Percentiles rank a stretch among this genome's conserved stretches.
Conservation (phyloP, 2,113 vertebrate genomes). For the Paramormyrops kingsleyae region DNA sequence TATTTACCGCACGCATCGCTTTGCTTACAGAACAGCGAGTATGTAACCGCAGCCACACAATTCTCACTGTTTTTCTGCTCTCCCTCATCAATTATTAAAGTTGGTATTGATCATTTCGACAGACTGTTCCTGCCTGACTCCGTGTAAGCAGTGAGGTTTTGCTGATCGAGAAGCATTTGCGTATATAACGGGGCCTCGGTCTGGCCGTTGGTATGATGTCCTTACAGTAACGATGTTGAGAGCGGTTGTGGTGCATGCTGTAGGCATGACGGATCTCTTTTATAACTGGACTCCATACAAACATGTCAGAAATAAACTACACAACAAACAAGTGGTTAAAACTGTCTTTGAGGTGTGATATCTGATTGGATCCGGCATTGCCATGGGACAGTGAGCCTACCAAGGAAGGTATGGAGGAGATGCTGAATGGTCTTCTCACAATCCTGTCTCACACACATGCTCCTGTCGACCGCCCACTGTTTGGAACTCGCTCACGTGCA, state of each 20-base stretch:
- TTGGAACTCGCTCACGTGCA: not conserved
- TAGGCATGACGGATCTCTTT: not conserved
- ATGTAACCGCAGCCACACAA: slow-evolving; percentile 58
- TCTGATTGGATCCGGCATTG: not conserved
- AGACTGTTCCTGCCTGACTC: slow-evolving; percentile 54
- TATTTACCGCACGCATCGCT: slow-evolving; percentile 51
- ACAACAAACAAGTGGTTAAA: not conserved
- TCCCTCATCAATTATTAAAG: slow-evolving; percentile 69
- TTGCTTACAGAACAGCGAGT: slow-evolving; percentile 55
- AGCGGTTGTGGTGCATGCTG: not conserved
- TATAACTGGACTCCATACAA: not conserved
- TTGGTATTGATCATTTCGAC: slow-evolving; percentile 60
- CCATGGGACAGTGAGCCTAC: not conserved
- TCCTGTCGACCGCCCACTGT: not conserved
- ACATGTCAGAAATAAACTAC: not conserved
- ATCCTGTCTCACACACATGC: not conserved
- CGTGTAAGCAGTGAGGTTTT: slow-evolving; percentile 39
- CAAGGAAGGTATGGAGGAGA: not conserved
- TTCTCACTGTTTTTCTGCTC: slow-evolving; percentile 50
- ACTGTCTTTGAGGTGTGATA: not conserved
- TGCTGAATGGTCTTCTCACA: not conserved
- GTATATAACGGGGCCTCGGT: slow-evolving; percentile 28
- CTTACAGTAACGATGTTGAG: not conserved
- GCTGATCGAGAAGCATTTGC: slow-evolving; percentile 50
- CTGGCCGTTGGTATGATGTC: not conserved